A percentile compares a stretch with the other conserved stretches of the same genome.
phyloP scores from a whole-genome alignment of 2,113 vertebrate genomes.

The Sylvilagus bachmani region DNA sequence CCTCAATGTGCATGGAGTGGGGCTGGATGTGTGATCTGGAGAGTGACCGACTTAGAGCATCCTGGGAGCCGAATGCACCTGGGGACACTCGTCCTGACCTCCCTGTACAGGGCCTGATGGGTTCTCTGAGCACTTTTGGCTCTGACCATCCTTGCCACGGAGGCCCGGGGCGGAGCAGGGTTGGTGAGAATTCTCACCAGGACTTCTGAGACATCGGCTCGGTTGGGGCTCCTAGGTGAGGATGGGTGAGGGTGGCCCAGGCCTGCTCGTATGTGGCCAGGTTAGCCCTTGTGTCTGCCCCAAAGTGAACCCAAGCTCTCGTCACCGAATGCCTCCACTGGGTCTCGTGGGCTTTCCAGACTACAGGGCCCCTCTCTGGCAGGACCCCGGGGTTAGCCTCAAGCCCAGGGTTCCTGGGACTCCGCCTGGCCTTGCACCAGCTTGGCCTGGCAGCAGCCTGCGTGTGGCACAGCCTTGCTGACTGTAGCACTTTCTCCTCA shows the following conservation, averaged over 20 bases:
- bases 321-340: not conserved
- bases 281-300: not conserved
- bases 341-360: slow-evolving; percentile 25
- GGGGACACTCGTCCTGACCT: not conserved
- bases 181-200: not conserved
- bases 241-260: not conserved
- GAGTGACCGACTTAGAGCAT: not conserved
- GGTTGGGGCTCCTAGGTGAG: not conserved
- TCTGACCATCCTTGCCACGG: not conserved
- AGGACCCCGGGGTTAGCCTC: slow-evolving; percentile 27
- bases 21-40: not conserved
- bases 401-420: slow-evolving; percentile 37
- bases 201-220: not conserved
- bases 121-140: not conserved
- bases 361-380: slow-evolving; percentile 3
- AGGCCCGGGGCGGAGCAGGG: not conserved
- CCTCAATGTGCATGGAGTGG: not conserved
- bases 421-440: slow-evolving; percentile 46
- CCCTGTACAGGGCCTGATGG: not conserved
- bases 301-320: slow-evolving; percentile 34
- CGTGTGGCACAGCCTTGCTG: not conserved
- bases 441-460: not conserved
- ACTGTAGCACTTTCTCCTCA: slow-evolving; percentile 8
- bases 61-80: not conserved
- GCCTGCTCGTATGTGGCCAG: not conserved